These are phyloP conservation scores for Scartelaos histophorus DNA, from an alignment of 2,113 vertebrate species.

Conservation along the genomic window DNA sequence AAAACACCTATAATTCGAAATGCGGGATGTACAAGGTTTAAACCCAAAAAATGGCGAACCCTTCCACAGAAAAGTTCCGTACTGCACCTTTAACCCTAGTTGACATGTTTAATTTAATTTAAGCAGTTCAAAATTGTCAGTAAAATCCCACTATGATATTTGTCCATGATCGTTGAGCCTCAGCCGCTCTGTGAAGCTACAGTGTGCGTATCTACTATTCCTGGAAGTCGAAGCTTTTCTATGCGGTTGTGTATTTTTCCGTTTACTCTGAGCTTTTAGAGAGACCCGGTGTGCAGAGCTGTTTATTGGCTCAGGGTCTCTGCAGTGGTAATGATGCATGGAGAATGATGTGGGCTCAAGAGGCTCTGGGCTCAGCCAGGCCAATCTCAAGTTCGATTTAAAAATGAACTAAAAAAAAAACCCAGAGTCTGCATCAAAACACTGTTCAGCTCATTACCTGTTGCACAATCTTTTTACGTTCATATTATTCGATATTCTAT, in stretches of 20 bases:
- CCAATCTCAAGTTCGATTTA: slow-evolving; percentile 58
- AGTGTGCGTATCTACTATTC: slow-evolving; percentile 23
- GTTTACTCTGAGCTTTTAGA: slow-evolving; percentile 59
- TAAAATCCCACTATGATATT: background rate
- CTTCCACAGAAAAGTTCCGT: background rate
- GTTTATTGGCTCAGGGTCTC: slow-evolving; percentile 76
- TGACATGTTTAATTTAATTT: background rate
- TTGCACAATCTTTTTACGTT: background rate
- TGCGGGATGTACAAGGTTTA: too few species aligned
- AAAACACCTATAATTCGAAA: too few species aligned
- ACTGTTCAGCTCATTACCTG: slow-evolving; percentile 9
- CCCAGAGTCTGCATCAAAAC: slow-evolving; percentile 24
- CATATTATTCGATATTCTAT: background rate
- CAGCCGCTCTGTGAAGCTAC: background rate
- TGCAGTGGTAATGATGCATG: slow-evolving; percentile 78
- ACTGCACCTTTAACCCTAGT: too few species aligned
- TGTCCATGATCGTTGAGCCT: background rate
- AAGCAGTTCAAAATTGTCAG: background rate
- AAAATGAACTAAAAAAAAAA: slow-evolving; percentile 34
- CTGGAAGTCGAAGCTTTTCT: slow-evolving; percentile 6
- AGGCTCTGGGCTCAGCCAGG: slow-evolving; percentile 42
- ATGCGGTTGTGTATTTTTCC: slow-evolving; percentile 58
- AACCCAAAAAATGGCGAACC: too few species aligned
- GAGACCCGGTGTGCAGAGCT: slow-evolving; percentile 63
- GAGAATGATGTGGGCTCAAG: slow-evolving; percentile 67